Base-by-base conservation (phyloP, 2,113 vertebrate species). In the Barbus barbus region DNA sequence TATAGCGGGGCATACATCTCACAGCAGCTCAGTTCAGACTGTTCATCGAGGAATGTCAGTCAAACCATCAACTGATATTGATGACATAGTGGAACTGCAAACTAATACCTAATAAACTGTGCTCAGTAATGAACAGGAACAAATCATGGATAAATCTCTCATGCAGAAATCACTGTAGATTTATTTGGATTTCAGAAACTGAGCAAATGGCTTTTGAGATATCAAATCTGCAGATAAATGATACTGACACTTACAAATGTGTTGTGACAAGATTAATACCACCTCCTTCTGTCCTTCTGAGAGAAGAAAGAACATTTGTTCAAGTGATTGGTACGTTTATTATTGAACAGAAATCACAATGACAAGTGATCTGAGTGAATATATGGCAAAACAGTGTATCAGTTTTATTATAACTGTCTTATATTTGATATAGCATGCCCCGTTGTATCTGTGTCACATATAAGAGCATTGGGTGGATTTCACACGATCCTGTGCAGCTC, bases 251-350 rank as follows among this genome's bases (percentile, higher is more conserved):
- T 51, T 86, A 89, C 28, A 86, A 9, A 1, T 84, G 83, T 74
- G 24, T 9, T 82, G 46, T 84, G 36, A 18, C n/a, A 3, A 48
- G 18, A 53, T 0, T 0, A n/a, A 18, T n/a, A n/a, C n/a, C n/a
- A 58, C 86, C 5, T n/a, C n/a, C n/a, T n/a, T n/a, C n/a, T 44
- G 24, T 0, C 5, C 0, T 9, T 75, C 12, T 86, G 63, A 3
- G 12, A 16, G 2, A 82, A 22, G 67, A n/a, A 13, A 67, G 0
- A 31, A 71, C 67, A n/a, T 71, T 71, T 71, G 24, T 85, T 31
- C 16, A 69, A 46, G 86, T 89, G 38, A 83, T 48, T 69, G 84
- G 86, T 89, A 63, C 80, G 65, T 9, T 67, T 28, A 65, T 67
- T 18, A 60, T 18, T 33, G 31, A 33, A 33, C 31, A 33, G 31